phyloP scores from a whole-genome alignment of 2,113 vertebrate species.

The Hiodon alosoides region DNA sequence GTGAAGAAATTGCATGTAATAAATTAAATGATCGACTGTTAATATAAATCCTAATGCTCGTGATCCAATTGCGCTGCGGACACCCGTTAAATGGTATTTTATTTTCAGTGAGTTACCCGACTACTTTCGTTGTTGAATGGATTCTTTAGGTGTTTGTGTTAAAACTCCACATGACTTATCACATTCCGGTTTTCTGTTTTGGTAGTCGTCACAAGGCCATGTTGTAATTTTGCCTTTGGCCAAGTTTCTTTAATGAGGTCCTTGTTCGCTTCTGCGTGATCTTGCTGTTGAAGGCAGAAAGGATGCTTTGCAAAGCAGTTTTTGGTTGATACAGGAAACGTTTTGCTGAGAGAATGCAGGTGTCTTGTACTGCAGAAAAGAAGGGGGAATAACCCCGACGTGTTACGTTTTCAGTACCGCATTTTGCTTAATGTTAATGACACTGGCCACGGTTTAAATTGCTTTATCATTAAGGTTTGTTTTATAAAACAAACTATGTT shows the following conservation, averaged over 20 bases:
- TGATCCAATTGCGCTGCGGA: no score
- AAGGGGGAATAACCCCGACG: background rate
- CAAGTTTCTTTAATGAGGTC: slow-evolving; percentile 40
- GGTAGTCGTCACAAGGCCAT: slow-evolving; percentile 48
- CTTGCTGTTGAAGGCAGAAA: slow-evolving; percentile 44
- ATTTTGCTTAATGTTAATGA: background rate
- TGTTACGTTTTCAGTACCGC: background rate
- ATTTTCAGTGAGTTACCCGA: background rate
- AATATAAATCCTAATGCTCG: background rate
- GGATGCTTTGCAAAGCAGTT: background rate
- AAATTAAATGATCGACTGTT: background rate
- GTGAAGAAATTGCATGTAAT: background rate
- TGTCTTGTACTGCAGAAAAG: background rate
- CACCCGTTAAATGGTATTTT: background rate
- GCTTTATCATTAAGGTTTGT: background rate
- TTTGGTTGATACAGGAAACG: background rate
- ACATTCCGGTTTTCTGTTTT: background rate
- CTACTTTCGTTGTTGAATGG: background rate
- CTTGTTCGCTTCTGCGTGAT: slow-evolving; percentile 42
- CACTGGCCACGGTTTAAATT: background rate
- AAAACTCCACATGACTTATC: slow-evolving; percentile 2
- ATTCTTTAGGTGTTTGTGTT: background rate
- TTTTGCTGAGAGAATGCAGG: background rate
- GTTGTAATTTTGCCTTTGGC: slow-evolving; percentile 51
- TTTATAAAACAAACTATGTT: no score